Evolutionary conservation across 2,113 vertebrate species (phyloP), one percentile per base, ranked within the genome.

Genomic region (Aspiorhynchus laticeps): DNA sequence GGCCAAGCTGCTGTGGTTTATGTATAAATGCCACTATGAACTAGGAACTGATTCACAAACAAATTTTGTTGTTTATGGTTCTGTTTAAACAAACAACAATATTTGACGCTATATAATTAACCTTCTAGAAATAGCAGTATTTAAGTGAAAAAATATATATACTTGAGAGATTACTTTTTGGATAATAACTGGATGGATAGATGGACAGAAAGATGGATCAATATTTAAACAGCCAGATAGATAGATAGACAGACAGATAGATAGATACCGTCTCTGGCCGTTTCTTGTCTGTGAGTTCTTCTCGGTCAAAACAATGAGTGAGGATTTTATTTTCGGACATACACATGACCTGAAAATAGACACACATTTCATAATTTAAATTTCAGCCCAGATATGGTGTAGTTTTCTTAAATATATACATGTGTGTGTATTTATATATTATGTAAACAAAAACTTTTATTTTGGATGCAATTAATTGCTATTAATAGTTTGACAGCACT

Each of bases 201-300:
- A 24, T 7, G 9, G 63, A 28, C 11, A 65, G n/a, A 65, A 1
- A 26, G 61, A 65, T 3, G 2, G 11, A 28, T 26, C n/a, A 14
- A 28, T 15, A 17, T 31, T 19, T 3, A 33, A 31, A 69, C 4
- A 19, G 31, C 7, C 11, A 67, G 26, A 33, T 3, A 69, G 65
- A 67, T 17, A 33, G 65, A 67, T 15, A 63, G 59, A 61, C 4
- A 63, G 59, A 63, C 1, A 69, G 65, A 74, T 1, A 51, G 46
- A 78, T 15, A 76, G 6, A 91, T 91, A 99, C 98, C 91, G 98
- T 99, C 84, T 99, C 98, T 0, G 98, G 98, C 0, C 98, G 95
- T 89, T 98, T 99, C 90, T 97, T 99, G 95, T 98, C 98, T 0
- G 96, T 97, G 93, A 98, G 95, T 93, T 99, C 98, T 2, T 94